These are phyloP conservation scores for Pardalotus punctatus DNA, from an alignment of 2,113 vertebrate genomes.

Conservation along the genomic window DNA sequence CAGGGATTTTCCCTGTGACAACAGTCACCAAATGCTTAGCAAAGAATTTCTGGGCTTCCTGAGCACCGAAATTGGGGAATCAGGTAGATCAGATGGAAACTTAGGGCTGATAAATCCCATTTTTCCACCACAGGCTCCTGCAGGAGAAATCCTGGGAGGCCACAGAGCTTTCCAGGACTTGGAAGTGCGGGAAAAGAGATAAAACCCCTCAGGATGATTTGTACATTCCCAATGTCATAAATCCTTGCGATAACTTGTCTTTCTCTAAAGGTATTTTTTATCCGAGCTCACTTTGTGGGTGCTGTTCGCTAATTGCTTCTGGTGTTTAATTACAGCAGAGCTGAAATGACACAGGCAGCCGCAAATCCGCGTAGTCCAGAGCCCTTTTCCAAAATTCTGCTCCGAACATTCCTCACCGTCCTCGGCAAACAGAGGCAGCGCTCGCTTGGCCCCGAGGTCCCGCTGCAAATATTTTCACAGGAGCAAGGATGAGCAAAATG, in stretches of 20 bases:
- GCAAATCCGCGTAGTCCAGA: not conserved
- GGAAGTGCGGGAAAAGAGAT: not conserved
- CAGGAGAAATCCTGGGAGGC: not conserved
- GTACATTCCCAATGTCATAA: not conserved
- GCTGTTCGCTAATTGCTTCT: not conserved
- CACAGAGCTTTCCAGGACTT: not conserved
- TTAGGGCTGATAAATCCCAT: not conserved
- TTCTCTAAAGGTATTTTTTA: not conserved
- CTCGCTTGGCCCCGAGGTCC: conserved; percentile 18
- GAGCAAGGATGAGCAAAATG: conserved; percentile 60
- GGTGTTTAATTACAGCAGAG: not conserved
- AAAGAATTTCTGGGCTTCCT: not conserved
- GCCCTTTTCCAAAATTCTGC: not conserved
- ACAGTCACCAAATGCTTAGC: not conserved
- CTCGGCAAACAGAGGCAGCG: conserved; percentile 35
- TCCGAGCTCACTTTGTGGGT: not conserved
- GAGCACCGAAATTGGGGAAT: not conserved
- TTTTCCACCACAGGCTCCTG: not conserved
- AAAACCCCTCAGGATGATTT: not conserved
- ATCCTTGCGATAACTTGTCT: not conserved
- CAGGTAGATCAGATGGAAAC: not conserved
- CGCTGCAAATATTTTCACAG: conserved; percentile 62
- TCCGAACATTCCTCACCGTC: conserved; percentile 29
- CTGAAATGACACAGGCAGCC: not conserved
- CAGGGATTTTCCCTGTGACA: not conserved